These are phyloP conservation scores for Pachypsylla venusta DNA, from an alignment of 1,140 invertebrate genomes.

Conservation along the genomic window DNA sequence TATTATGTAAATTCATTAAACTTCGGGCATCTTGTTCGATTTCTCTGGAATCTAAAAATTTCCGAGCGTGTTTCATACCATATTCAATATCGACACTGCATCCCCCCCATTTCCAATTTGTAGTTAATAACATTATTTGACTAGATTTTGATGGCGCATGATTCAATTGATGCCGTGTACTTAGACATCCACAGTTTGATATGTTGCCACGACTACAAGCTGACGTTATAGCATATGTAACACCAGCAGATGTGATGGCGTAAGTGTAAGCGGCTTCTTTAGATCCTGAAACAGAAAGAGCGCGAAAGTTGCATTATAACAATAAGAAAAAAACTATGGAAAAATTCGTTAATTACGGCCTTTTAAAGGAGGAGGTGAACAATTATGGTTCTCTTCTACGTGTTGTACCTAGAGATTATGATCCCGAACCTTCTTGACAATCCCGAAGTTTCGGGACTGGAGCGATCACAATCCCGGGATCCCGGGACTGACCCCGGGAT, in stretches of 20 bases:
- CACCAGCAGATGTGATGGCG: constrained; percentile 76
- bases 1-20: constrained; percentile 95
- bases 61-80: constrained; percentile 58
- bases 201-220: constrained; percentile 81
- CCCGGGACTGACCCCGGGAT: no score
- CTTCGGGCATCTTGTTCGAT: constrained; percentile 68
- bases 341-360: no score
- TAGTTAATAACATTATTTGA: constrained; percentile 13
- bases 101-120: constrained; percentile 70
- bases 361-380: no score
- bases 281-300: constrained; percentile 47
- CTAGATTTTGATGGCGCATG: not conserved
- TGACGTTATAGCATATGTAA: constrained; percentile 75
- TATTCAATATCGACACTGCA: constrained; percentile 67
- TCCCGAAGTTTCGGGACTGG: no score
- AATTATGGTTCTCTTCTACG: no score
- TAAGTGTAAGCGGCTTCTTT: constrained; percentile 84
- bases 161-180: not conserved
- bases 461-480: no score
- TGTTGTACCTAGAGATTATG: no score
- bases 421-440: no score
- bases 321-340: no score
- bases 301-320: no score
- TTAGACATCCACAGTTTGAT: constrained; percentile 70
- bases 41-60: constrained; percentile 70